A percentile compares a stretch with the other conserved stretches of the same genome.
These are phyloP conservation scores for Neopelma chrysocephalum DNA, from an alignment of 2,797 vertebrate species.

Conservation along the genomic window DNA sequence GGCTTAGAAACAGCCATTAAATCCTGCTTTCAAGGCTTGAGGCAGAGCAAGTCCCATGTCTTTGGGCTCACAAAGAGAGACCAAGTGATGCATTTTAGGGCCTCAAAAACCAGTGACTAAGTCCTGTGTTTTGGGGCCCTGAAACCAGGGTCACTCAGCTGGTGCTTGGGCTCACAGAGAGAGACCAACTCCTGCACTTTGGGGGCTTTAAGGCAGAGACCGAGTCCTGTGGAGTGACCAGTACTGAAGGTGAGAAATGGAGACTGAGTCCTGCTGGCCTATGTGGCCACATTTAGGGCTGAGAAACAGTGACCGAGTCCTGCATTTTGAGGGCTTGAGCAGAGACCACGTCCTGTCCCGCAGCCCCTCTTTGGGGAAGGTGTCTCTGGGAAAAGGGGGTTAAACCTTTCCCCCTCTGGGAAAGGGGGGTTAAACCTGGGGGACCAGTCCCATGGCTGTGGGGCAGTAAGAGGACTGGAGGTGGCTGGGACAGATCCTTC, in stretches of 20 bases:
- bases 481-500: not conserved
- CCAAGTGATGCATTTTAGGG: not conserved
- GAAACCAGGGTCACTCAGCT: not conserved
- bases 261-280: not conserved
- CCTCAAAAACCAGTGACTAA: not conserved
- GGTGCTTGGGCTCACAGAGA: not conserved
- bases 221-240: not conserved
- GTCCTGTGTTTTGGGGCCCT: not conserved
- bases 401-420: not conserved
- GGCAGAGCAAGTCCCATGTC: not conserved
- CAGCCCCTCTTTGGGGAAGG: not conserved
- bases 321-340: not conserved
- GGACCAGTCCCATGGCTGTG: fast-evolving
- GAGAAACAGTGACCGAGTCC: not conserved
- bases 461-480: not conserved
- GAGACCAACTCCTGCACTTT: not conserved
- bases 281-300: not conserved
- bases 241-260: not conserved
- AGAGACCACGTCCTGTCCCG: not conserved
- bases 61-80: not conserved
- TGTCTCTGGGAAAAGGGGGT: not conserved
- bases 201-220: not conserved
- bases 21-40: not conserved
- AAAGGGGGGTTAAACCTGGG: not conserved
- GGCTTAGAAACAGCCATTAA: not conserved